A percentile compares a stretch with the other conserved stretches of the same genome.
phyloP scores from a whole-genome alignment of 2,888 invertebrate genomes.

The Icerya purchasi region DNA sequence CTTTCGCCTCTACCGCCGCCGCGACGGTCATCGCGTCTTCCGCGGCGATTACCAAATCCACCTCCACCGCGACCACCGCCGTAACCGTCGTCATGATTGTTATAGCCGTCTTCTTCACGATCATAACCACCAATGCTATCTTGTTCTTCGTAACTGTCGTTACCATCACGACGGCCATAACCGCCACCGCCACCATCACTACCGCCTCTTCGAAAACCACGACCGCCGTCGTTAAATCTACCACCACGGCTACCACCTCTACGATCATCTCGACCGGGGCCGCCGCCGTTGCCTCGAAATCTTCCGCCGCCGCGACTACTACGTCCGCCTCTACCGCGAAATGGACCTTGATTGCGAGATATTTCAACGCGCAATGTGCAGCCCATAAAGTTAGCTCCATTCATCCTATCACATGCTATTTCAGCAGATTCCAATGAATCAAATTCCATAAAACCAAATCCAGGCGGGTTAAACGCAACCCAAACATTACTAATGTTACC shows the following conservation, averaged over 20 bases:
- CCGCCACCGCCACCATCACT: conserved; percentile 28
- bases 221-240: conserved; percentile 25
- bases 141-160: conserved; percentile 24
- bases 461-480: conserved; percentile 84
- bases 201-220: conserved; percentile 28
- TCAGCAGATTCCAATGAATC: conserved; percentile 72
- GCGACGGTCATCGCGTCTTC: conserved; percentile 4
- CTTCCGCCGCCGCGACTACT: conserved; percentile 38
- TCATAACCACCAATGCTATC: conserved; percentile 19
- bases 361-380: conserved; percentile 73
- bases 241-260: conserved; percentile 30
- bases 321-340: conserved; percentile 39
- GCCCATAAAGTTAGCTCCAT: conserved; percentile 69
- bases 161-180: conserved; percentile 26
- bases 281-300: conserved; percentile 34
- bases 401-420: conserved; percentile 68
- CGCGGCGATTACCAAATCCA: conserved; percentile 23
- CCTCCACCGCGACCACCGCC: conserved; percentile 24
- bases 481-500: conserved; percentile 80
- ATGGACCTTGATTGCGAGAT: conserved; percentile 36
- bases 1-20: conserved; percentile 1
- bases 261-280: conserved; percentile 30
- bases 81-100: conserved; percentile 22
- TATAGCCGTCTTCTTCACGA: conserved; percentile 22
- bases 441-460: conserved; percentile 86